Conservation (phyloP, 2,888 invertebrate genomes). For the Serripes groenlandicus region DNA sequence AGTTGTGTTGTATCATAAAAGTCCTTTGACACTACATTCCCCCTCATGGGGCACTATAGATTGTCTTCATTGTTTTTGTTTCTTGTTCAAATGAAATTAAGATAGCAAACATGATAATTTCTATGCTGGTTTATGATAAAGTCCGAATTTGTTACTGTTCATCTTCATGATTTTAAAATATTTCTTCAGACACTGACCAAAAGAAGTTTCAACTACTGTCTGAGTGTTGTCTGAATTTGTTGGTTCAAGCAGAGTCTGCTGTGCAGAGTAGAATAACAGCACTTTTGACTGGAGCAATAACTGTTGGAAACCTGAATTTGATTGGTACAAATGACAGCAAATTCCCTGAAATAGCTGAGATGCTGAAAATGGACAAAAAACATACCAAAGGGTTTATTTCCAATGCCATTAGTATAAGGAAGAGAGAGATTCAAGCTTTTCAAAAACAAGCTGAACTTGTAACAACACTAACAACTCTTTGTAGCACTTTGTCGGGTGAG, state of each 20-base stretch:
- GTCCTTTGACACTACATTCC: too few relatives aligned
- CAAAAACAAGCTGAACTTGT: constrained; percentile 31
- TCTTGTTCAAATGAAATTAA: too few relatives aligned
- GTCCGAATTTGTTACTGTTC: too few relatives aligned
- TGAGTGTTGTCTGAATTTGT: constrained; percentile 2
- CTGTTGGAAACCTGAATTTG: constrained; percentile 31
- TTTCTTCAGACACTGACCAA: constrained; percentile 8
- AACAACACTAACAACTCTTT: constrained; percentile 21
- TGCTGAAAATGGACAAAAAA: constrained; percentile 1
- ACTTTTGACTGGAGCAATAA: constrained; percentile 33
- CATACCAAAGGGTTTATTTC: constrained; percentile 1
- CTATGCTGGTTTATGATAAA: too few relatives aligned
- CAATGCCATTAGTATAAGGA: constrained; percentile 16
- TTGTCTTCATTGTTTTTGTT: too few relatives aligned
- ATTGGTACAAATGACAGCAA: constrained; percentile 20
- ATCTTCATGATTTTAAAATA: too few relatives aligned
- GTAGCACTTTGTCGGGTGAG: constrained; percentile 6
- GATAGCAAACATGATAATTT: too few relatives aligned
- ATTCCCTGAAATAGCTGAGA: constrained; percentile 43
- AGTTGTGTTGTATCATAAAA: too few relatives aligned
- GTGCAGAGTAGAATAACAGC: constrained; percentile 26
- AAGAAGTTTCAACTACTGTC: not conserved
- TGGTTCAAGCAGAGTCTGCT: constrained; percentile 33
- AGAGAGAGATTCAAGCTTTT: constrained; percentile 42
- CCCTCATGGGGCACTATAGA: too few relatives aligned